These are phyloP conservation scores for Oncorhynchus gorbuscha DNA, from an alignment of 2,113 vertebrate genomes.

Conservation along the genomic window DNA sequence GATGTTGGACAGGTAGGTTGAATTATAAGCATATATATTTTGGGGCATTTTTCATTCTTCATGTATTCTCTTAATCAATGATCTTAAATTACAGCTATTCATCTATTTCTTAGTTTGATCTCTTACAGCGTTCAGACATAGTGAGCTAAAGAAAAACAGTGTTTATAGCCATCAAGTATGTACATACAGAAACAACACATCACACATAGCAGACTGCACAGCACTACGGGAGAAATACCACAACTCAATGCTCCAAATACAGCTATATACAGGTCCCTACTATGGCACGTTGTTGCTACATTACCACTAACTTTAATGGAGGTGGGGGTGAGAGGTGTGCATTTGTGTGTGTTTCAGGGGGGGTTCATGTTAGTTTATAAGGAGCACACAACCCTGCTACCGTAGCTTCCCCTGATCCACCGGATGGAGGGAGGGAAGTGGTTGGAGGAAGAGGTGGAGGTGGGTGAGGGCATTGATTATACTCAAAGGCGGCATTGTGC, in stretches of 20 bases:
- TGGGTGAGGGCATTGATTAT: not conserved
- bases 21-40: conserved; percentile 31
- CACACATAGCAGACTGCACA: conserved; percentile 75
- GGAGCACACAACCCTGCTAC: conserved; percentile 6
- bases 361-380: not conserved
- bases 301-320: conserved; percentile 67
- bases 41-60: conserved; percentile 24
- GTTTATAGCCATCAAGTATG: conserved; percentile 86
- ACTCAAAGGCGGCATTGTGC: conserved; percentile 67
- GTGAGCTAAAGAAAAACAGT: conserved; percentile 78
- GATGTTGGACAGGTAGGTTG: conserved; percentile 71
- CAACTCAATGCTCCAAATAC: conserved; percentile 67
- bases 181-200: conserved; percentile 83
- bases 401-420: not conserved
- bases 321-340: not conserved
- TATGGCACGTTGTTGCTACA: conserved; percentile 66
- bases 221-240: conserved; percentile 65
- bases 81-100: conserved; percentile 55
- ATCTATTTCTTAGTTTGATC: conserved; percentile 64
- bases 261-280: conserved; percentile 80
- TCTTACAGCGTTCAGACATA: conserved; percentile 78
- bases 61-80: conserved; percentile 35
- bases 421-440: not conserved
- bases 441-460: not conserved
- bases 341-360: not conserved